Evolutionary conservation across 2,888 invertebrate genomes (phyloP), one percentile per base, ranked within the genome.

Genomic region (Anoplius nigerrimus): DNA sequence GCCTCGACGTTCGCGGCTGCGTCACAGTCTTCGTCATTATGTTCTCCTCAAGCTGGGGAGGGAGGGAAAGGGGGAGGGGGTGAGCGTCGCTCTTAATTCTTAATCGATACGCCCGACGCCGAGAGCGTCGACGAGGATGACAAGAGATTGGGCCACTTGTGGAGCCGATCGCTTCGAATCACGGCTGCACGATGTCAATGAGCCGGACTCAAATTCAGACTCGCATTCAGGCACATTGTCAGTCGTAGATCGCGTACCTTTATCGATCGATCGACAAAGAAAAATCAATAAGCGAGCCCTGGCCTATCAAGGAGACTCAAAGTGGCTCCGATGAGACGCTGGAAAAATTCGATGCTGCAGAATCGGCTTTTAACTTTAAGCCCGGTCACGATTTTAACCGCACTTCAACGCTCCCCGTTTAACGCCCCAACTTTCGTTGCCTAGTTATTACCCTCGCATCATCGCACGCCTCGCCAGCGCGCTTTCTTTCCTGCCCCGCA

Each of bases 371-470:
- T 34, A 34, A 34, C 55, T 20, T 53, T 18, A 34, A 20, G 59
- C 64, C 51, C 51, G 43, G 46, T 59, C 45, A 20, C 52, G 21
- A 60, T 68, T n/a, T 69, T 69, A 69, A 69, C 69, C 55, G 42
- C 60, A 34, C 42, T 45, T n/a, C 58, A 58, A 54, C 63, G 54
- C 59, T 54, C 24, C 45, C 46, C 68, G 75, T 70, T 78, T 67
- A 74, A 68, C 56, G 55, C 62, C n/a, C 60, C 55, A 65, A 75
- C 67, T 71, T 76, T 76, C 61, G 57, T 61, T 48, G 59, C 46
- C 57, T 63, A 71, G 69, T 79, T 76, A 71, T 77, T 69, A 69
- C 51, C 66, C 57, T 48, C 53, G 60, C 74, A 66, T 53, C 72
- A 64, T 42, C 51, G 57, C 60, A 34, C 34, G 34, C 34, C 34